A percentile compares a stretch with the other conserved stretches of the same genome.
These are phyloP conservation scores for Panthera uncia DNA, from an alignment of 2,113 vertebrate species.

Conservation along the genomic window DNA sequence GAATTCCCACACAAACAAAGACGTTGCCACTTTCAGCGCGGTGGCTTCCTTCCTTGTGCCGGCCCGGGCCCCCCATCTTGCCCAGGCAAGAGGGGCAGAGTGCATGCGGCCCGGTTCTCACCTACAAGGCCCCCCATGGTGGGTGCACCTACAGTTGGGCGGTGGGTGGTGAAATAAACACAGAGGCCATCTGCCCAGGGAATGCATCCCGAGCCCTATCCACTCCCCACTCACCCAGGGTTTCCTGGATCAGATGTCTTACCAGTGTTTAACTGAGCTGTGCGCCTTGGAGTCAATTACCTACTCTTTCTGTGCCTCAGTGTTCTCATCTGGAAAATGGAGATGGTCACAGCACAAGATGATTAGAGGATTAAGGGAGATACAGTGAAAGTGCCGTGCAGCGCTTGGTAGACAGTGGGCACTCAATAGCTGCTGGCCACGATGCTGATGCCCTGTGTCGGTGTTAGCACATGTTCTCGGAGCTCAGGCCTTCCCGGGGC, in stretches of 20 bases:
- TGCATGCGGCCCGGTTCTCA: not conserved
- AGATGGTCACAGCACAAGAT: not conserved
- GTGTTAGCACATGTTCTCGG: not conserved
- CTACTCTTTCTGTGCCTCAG: not conserved
- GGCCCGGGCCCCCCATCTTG: not conserved
- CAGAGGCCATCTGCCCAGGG: not conserved
- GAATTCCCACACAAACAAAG: conserved; percentile 35
- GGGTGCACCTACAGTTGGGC: not conserved
- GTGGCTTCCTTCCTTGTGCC: not conserved
- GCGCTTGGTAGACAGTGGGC: not conserved
- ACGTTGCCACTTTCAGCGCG: not conserved
- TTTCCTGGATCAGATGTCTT: not conserved
- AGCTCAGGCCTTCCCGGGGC: not conserved
- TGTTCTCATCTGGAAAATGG: not conserved
- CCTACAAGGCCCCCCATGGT: not conserved
- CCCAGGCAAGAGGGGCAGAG: not conserved
- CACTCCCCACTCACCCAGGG: not conserved
- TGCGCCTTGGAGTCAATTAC: not conserved
- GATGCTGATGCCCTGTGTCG: not conserved
- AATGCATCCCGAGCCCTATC: rapidly evolving
- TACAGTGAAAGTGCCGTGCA: rapidly evolving
- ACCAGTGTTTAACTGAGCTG: not conserved
- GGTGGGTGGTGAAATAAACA: not conserved
- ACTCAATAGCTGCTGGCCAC: rapidly evolving
- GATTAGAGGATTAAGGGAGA: not conserved